Evolutionary conservation across 1,140 invertebrate species (phyloP).

Genomic region (Drosophila pandora): DNA sequence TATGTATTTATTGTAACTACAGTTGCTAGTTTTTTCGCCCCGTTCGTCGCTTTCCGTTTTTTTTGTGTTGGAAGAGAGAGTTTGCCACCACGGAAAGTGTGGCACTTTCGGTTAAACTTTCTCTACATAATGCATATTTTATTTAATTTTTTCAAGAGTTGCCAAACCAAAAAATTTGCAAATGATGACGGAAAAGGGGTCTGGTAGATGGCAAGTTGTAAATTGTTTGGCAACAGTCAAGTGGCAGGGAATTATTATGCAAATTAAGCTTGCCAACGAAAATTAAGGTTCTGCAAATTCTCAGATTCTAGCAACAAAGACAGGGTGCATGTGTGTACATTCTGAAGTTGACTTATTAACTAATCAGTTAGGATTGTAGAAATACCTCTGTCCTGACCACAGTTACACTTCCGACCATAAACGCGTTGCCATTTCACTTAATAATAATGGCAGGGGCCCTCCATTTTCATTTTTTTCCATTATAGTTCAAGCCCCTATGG

Average conservation of each 20-base stretch:
- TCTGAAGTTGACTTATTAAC: slow-evolving; percentile 20
- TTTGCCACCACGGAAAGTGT: slow-evolving; percentile 29
- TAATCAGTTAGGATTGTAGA: slow-evolving; percentile 23
- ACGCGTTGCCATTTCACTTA: slow-evolving; percentile 20
- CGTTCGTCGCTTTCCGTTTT: neutral
- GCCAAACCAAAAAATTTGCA: slow-evolving; percentile 60
- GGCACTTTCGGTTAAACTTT: slow-evolving; percentile 70
- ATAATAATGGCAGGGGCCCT: slow-evolving; percentile 36
- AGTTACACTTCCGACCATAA: slow-evolving; percentile 52
- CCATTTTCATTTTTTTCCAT: neutral
- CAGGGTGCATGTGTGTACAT: neutral
- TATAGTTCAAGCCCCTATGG: neutral
- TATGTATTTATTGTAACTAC: slow-evolving; percentile 79
- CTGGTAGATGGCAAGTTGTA: slow-evolving; percentile 27
- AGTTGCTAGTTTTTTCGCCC: slow-evolving; percentile 38
- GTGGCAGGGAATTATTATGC: slow-evolving; percentile 66
- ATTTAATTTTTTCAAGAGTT: slow-evolving; percentile 75
- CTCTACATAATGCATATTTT: slow-evolving; percentile 71
- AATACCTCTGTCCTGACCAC: slow-evolving; percentile 14
- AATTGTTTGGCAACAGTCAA: slow-evolving; percentile 75
- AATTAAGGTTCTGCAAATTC: slow-evolving; percentile 24
- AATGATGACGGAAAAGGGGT: slow-evolving; percentile 37
- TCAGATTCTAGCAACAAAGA: slow-evolving; percentile 3
- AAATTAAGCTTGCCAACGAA: slow-evolving; percentile 26
- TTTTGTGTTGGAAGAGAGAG: neutral